Conservation (phyloP, 2,797 vertebrate genomes). For the Salmo trutta region DNA sequence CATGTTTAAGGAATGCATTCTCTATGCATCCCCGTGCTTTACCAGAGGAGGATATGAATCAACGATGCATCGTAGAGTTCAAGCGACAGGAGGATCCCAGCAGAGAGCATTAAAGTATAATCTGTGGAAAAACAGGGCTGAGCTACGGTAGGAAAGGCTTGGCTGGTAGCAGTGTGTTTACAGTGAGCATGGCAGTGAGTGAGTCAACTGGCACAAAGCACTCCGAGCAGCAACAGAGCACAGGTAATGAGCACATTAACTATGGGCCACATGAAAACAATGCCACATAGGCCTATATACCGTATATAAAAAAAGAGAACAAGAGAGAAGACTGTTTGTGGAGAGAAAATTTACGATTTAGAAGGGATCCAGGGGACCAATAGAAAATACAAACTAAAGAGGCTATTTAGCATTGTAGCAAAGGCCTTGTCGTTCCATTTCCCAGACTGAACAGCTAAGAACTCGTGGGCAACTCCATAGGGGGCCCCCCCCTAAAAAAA, state of each 20-base stretch:
- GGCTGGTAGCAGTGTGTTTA: not conserved
- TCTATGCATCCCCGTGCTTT: not conserved
- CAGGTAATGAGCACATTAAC: constrained; percentile 41
- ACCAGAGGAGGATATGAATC: constrained; percentile 2
- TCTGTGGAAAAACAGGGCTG: not conserved
- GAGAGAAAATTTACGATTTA: not conserved
- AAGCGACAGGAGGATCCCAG: constrained; percentile 8
- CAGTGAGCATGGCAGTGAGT: not conserved
- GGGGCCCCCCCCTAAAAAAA: too few species aligned
- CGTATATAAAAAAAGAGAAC: constrained; percentile 12
- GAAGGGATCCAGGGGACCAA: too few species aligned
- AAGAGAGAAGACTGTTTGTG: not conserved
- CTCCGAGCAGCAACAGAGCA: constrained; percentile 24
- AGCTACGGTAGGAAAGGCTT: not conserved
- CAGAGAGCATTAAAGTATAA: constrained; percentile 10
- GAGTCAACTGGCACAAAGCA: constrained; percentile 15
- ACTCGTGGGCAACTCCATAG: too few species aligned
- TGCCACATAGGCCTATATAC: constrained; percentile 4
- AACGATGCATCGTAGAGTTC: constrained; percentile 20
- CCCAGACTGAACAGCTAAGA: too few species aligned
- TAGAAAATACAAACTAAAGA: too few species aligned
- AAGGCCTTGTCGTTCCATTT: too few species aligned
- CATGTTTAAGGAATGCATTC: not conserved
- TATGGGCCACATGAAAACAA: constrained; percentile 25
- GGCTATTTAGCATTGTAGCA: too few species aligned